These are phyloP conservation scores for Ochotona curzoniae DNA, from an alignment of 2,113 vertebrate genomes.

Conservation along the genomic window DNA sequence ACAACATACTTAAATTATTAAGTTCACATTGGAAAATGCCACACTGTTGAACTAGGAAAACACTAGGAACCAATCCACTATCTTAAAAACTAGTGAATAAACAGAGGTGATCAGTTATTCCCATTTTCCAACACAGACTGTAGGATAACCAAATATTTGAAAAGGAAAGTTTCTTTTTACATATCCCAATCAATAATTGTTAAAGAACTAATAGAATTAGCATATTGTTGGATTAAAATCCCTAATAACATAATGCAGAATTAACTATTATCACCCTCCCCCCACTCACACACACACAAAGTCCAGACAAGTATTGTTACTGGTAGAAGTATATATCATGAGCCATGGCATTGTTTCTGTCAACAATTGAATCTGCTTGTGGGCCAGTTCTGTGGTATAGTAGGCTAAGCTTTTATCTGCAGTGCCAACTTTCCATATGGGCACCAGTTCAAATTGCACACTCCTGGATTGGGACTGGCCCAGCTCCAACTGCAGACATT, in stretches of 20 bases:
- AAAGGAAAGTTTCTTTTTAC: not conserved
- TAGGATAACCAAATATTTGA: not conserved
- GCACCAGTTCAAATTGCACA: too few species aligned
- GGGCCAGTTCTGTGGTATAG: too few species aligned
- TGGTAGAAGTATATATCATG: not conserved
- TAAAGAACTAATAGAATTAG: not conserved
- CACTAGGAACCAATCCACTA: not conserved
- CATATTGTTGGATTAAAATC: not conserved
- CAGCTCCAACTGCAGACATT: too few species aligned
- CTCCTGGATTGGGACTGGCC: too few species aligned
- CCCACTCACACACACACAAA: not conserved
- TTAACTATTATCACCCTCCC: not conserved
- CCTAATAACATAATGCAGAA: not conserved
- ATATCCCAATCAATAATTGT: slow-evolving; percentile 14
- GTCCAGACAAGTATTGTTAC: not conserved
- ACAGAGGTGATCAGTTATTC: not conserved
- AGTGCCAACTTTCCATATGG: too few species aligned
- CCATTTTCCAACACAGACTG: not conserved
- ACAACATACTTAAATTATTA: not conserved
- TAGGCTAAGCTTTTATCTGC: too few species aligned
- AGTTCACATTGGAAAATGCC: not conserved
- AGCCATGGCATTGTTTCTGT: not conserved
- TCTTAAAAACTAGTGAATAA: slow-evolving; percentile 37
- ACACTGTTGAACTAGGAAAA: not conserved
- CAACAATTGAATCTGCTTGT: not conserved